phyloP scores from a whole-genome alignment of 2,888 invertebrate species.

The Polymixis lichenea region DNA sequence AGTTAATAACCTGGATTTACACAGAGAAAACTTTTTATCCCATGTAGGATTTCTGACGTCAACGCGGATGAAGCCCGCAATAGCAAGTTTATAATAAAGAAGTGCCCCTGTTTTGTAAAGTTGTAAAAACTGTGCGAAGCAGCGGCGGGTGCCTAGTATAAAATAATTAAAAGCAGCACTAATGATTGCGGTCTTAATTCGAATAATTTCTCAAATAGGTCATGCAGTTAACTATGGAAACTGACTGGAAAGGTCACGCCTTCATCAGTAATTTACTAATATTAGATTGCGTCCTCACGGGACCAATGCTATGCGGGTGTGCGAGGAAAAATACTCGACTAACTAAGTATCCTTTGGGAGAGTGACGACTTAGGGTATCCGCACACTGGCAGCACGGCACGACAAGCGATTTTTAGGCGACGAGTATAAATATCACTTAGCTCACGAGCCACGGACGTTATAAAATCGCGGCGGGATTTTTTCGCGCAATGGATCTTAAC shows the following conservation, averaged over 20 bases:
- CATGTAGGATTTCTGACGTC: too few species aligned
- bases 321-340: conserved; percentile 36
- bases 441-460: too few species aligned
- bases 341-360: conserved; percentile 33
- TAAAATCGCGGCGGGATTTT: too few species aligned
- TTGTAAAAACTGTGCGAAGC: background rate
- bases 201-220: conserved; percentile 48
- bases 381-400: background rate
- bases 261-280: conserved; percentile 39
- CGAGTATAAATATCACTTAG: background rate
- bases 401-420: background rate
- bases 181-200: conserved; percentile 43
- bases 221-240: conserved; percentile 27
- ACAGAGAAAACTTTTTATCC: too few species aligned
- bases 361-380: background rate
- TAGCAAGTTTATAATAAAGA: background rate
- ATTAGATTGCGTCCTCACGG: conserved; percentile 36
- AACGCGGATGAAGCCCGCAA: too few species aligned
- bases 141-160: background rate
- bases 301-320: conserved; percentile 4
- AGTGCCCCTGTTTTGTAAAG: background rate
- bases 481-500: too few species aligned
- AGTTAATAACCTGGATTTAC: too few species aligned
- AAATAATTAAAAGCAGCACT: conserved; percentile 25
- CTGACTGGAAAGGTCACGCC: conserved; percentile 31